Evolutionary conservation across 2,113 vertebrate genomes (phyloP), one percentile per base, ranked within the genome.

Genomic region (Coregonus clupeaformis): DNA sequence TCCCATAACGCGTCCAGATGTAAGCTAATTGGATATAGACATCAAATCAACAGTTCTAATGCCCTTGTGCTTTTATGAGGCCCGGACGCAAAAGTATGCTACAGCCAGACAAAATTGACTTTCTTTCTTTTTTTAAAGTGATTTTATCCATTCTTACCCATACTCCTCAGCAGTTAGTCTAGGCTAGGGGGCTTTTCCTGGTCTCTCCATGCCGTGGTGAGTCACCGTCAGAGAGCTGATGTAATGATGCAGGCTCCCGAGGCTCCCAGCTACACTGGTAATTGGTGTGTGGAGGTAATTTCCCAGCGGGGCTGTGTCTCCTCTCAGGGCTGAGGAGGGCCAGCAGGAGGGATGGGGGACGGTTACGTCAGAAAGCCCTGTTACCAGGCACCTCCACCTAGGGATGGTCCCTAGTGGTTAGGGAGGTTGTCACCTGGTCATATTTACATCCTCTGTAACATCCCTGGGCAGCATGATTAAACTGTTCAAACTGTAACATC

Each of bases 11-110:
- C 93, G 92, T 95, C 93, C 95, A 93, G 95, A 97, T 96, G 94
- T 94, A 95, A 93, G 89, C 95, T 97, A 96, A 97, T 97, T 97
- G 94, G 94, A 94, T 97, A 96, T 96, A 91, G 91, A 94, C 93
- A 92, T 95, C 93, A 94, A 94, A 95, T 94, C 94, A 95, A 94
- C 91, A 94, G 91, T 94, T 93, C 86, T 88, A 88, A 88, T 89
- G 87, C 80, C 83, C 82, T 81, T 89, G 92, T 93, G 93, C 86
- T 95, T 96, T 97, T 96, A 96, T 82, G 84, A 87, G 93, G 86
- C 18, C 93, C 92, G 92, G 92, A 93, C 94, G 92, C 93, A 94
- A 95, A 90, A 92, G 91, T 52, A 18, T 3, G 3, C 49, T 5
- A 52, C 1, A 52, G 91, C 5, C 57, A 22, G 57, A 85, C 90